phyloP scores from a whole-genome alignment of 1,140 invertebrate species.

The Zaprionus davidi region DNA sequence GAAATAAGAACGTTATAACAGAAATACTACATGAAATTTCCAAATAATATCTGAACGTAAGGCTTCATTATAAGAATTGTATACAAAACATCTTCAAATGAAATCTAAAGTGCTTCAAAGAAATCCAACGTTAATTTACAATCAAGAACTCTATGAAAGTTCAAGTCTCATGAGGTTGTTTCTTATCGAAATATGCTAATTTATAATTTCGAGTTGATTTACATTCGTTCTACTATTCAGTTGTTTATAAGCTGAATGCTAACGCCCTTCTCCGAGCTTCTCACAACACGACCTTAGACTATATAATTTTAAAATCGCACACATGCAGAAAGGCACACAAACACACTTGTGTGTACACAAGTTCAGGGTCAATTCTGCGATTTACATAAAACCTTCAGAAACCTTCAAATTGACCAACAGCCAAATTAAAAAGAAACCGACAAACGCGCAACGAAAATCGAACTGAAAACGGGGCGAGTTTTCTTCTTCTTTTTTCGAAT shows the following conservation, averaged over 20 bases:
- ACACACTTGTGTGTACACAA: constrained; percentile 7
- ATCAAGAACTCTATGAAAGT: background rate
- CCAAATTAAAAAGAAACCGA: constrained; percentile 17
- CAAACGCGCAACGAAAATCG: constrained; percentile 26
- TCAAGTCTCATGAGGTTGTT: background rate
- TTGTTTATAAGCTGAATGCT: constrained; percentile 2
- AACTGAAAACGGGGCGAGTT: constrained; percentile 40
- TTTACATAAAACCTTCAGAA: constrained; percentile 57
- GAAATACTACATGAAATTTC: background rate
- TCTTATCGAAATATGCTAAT: background rate
- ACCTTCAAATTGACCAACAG: constrained; percentile 26
- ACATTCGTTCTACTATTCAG: background rate
- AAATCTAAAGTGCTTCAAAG: background rate
- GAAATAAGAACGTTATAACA: background rate
- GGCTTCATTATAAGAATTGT: background rate
- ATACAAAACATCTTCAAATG: background rate
- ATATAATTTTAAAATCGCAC: constrained; percentile 10
- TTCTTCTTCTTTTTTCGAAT: constrained; percentile 46
- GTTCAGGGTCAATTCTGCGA: constrained; percentile 44
- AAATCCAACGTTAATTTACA: background rate
- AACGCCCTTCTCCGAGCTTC: constrained; percentile 9
- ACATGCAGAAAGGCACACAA: background rate
- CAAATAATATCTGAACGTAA: background rate
- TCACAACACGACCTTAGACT: constrained; percentile 24
- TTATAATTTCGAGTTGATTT: background rate